phyloP scores from a whole-genome alignment of 2,888 invertebrate genomes.

The Junonia oenone region DNA sequence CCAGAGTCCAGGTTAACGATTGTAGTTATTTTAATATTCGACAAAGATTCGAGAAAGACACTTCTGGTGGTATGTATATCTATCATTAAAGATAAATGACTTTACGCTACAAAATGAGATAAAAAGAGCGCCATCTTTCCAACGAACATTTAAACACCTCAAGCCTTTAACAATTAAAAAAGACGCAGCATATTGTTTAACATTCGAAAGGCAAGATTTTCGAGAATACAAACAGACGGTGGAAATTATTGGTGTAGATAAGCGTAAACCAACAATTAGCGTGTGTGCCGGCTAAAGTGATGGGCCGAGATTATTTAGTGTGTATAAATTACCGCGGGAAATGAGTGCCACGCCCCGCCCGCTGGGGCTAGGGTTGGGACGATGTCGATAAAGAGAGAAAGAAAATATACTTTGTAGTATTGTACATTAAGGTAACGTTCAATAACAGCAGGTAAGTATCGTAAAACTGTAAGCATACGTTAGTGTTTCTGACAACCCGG shows the following conservation, averaged over 20 bases:
- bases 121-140: background rate
- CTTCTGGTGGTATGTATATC: too few relatives aligned
- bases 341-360: conserved; percentile 65
- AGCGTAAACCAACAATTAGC: conserved; percentile 53
- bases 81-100: too few relatives aligned
- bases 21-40: too few relatives aligned
- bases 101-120: too few relatives aligned
- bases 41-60: too few relatives aligned
- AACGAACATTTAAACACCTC: background rate
- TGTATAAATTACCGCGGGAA: conserved; percentile 70
- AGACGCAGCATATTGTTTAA: background rate
- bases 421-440: too few relatives aligned
- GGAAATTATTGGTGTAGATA: conserved; percentile 29
- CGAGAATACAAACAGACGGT: conserved; percentile 25
- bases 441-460: too few relatives aligned
- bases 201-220: conserved; percentile 8
- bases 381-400: conserved; percentile 29
- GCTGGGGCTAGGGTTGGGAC: conserved; percentile 44
- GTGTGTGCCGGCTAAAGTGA: conserved; percentile 48
- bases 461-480: too few relatives aligned
- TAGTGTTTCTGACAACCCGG: too few relatives aligned
- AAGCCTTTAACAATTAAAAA: background rate
- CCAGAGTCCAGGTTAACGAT: too few relatives aligned
- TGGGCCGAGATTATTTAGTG: conserved; percentile 64
- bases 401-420: too few relatives aligned